phyloP scores from a whole-genome alignment of 2,888 invertebrate genomes.

The Hirtodrosophila alboralis region DNA sequence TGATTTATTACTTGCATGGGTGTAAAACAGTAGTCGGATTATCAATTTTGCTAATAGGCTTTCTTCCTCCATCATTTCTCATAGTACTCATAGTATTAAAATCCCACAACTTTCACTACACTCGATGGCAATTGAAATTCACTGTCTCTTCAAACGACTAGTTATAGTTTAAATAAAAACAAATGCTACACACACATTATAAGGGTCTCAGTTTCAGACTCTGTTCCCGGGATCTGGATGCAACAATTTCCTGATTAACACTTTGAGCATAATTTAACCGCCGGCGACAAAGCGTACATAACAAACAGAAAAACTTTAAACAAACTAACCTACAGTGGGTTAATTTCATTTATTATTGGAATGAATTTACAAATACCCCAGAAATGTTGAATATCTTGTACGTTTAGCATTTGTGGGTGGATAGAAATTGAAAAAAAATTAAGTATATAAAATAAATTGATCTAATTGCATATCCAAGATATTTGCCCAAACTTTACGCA shows the following conservation, averaged over 20 bases:
- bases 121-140: slow-evolving; percentile 48
- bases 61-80: slow-evolving; percentile 33
- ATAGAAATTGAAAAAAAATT: too few species aligned
- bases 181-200: slow-evolving; percentile 49
- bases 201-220: slow-evolving; percentile 50
- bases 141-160: slow-evolving; percentile 30
- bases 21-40: slow-evolving; percentile 54
- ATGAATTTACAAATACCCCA: too few species aligned
- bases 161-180: slow-evolving; percentile 21
- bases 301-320: slow-evolving; percentile 56
- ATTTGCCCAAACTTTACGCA: too few species aligned
- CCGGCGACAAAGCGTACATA: slow-evolving; percentile 75
- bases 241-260: slow-evolving; percentile 83
- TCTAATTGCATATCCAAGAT: too few species aligned
- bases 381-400: too few species aligned
- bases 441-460: too few species aligned
- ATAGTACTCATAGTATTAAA: slow-evolving; percentile 6
- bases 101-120: slow-evolving; percentile 33
- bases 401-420: too few species aligned
- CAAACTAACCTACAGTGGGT: too few species aligned
- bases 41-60: slow-evolving; percentile 54
- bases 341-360: too few species aligned
- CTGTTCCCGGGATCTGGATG: slow-evolving; percentile 28
- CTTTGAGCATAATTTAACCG: slow-evolving; percentile 80
- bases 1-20: slow-evolving; percentile 62